A percentile compares a stretch with the other conserved stretches of the same genome.
phyloP scores from a whole-genome alignment of 2,797 vertebrate species.

The Anisognathus igniventris region DNA sequence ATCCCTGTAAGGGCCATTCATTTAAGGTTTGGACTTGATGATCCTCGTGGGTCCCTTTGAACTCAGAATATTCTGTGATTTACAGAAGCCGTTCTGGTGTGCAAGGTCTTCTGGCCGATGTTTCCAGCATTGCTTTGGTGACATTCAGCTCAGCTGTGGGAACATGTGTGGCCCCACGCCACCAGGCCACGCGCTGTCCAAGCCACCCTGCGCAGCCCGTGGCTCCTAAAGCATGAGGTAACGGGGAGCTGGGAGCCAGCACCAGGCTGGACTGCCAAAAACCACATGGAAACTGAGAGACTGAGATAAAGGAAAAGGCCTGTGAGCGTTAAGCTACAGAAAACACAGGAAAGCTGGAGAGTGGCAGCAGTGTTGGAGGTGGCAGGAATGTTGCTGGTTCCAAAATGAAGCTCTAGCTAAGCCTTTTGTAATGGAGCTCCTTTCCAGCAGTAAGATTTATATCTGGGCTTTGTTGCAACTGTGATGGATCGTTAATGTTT shows the following conservation, averaged over 20 bases:
- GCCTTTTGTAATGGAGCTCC: background rate
- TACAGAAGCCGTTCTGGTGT: background rate
- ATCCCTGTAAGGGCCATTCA: too few relatives aligned
- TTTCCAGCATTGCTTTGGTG: background rate
- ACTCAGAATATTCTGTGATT: background rate
- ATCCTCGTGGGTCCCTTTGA: background rate
- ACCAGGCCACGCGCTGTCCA: fast-evolving
- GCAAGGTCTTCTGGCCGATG: fast-evolving
- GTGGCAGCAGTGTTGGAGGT: background rate
- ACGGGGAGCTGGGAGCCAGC: slow-evolving; percentile 5
- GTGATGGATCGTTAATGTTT: background rate
- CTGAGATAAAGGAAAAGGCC: background rate
- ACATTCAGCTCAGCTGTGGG: background rate
- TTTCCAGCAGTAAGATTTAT: background rate
- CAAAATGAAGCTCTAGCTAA: background rate
- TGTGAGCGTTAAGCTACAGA: background rate
- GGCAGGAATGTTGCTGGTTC: background rate
- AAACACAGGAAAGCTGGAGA: background rate
- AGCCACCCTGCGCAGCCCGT: background rate
- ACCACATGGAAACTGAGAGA: background rate
- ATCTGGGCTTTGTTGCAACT: background rate
- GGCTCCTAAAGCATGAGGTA: slow-evolving; percentile 18
- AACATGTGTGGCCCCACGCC: background rate
- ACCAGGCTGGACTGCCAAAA: background rate
- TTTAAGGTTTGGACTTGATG: background rate